Evolutionary conservation across 2,113 vertebrate species (phyloP).

Genomic region (Phyllostomus hastatus): DNA sequence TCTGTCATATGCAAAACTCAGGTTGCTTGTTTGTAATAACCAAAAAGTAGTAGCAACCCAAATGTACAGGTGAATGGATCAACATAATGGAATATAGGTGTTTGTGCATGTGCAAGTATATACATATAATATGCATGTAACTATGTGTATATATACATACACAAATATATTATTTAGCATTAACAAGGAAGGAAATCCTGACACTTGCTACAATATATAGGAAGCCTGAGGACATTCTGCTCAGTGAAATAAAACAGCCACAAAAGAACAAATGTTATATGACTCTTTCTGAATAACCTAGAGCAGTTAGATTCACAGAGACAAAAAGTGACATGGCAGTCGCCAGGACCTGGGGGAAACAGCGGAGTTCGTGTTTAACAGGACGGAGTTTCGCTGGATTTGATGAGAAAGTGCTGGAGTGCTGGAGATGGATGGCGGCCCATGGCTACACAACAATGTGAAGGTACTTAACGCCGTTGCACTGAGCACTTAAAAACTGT

Average conservation of each 20-base stretch:
- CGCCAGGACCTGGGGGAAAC: neutral
- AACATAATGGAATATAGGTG: too few relatives aligned
- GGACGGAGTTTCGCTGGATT: neutral
- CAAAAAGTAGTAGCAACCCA: neutral
- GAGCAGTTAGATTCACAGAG: neutral
- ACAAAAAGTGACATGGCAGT: neutral
- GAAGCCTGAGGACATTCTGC: neutral
- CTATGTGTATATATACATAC: too few relatives aligned
- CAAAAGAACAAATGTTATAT: neutral
- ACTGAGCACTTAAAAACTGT: neutral
- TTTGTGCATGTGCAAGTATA: too few relatives aligned
- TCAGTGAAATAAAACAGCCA: neutral
- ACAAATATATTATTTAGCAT: neutral
- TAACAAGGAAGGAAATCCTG: neutral
- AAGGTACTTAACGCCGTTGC: neutral
- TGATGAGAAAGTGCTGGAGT: neutral
- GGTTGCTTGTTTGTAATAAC: too few relatives aligned
- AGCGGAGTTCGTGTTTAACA: neutral
- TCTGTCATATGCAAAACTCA: neutral
- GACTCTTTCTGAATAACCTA: neutral
- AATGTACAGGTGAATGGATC: neutral
- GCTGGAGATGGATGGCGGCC: neutral
- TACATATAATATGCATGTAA: too few relatives aligned
- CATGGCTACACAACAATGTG: accelerated
- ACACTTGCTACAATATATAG: neutral